Percentiles rank a stretch among this genome's conserved stretches.
Conservation (phyloP, 2,888 invertebrate genomes). For the Spialia ferax region DNA sequence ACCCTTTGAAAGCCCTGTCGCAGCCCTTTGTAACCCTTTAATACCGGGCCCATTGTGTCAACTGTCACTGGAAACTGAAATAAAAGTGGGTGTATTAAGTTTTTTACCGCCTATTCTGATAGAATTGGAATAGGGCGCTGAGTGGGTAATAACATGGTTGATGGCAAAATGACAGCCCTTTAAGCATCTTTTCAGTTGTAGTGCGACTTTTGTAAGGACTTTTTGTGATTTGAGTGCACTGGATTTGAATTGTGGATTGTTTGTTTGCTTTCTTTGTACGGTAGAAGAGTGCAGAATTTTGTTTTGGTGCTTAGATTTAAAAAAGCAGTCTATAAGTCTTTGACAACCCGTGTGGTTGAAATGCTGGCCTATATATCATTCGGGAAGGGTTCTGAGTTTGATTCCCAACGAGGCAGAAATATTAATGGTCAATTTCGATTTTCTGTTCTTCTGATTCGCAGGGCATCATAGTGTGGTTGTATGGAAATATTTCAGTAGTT, state of each 20-base stretch:
- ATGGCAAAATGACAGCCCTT: slow-evolving; percentile 68
- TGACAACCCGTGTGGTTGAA: no score
- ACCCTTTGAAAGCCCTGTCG: slow-evolving; percentile 75
- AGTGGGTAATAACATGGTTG: slow-evolving; percentile 75
- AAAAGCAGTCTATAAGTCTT: no score
- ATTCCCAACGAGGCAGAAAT: no score
- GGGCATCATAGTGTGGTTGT: no score
- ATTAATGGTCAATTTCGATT: no score
- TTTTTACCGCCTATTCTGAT: slow-evolving; percentile 62
- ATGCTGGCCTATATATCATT: no score
- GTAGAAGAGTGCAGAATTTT: neutral
- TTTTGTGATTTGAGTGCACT: slow-evolving; percentile 34
- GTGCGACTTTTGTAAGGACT: slow-evolving; percentile 52
- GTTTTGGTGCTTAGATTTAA: no score
- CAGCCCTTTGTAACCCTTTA: slow-evolving; percentile 80
- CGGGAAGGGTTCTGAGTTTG: no score
- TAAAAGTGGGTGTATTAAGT: slow-evolving; percentile 80
- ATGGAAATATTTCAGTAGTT: no score
- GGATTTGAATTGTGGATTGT: slow-evolving; percentile 1
- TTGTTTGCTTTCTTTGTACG: slow-evolving; percentile 15
- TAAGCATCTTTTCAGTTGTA: slow-evolving; percentile 60
- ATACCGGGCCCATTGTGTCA: slow-evolving; percentile 72
- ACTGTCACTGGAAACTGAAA: slow-evolving; percentile 78
- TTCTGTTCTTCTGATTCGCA: no score
- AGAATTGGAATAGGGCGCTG: slow-evolving; percentile 57